Evolutionary conservation across 2,888 invertebrate species (phyloP), one percentile per base, ranked within the genome.

Genomic region (Lycia hirtaria): DNA sequence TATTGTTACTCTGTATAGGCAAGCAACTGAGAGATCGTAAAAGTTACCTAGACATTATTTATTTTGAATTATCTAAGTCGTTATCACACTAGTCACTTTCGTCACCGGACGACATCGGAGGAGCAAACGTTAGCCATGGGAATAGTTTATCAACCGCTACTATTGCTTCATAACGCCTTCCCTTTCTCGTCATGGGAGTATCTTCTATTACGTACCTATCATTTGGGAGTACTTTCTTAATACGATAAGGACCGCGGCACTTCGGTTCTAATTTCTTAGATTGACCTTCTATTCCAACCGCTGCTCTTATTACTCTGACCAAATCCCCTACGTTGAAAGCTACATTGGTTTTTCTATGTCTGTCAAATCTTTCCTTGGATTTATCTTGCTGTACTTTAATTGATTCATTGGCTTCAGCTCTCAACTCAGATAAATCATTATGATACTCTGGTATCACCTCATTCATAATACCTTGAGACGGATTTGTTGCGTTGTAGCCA

Each of bases 131-230:
- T n/a, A n/a, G n/a, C n/a, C n/a, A n/a, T n/a, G n/a, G n/a, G n/a
- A n/a, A n/a, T n/a, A n/a, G n/a, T n/a, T n/a, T n/a, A n/a, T n/a
- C n/a, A n/a, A 22, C 22, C 5, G 72, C 59, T 2, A 71, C 60
- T 0, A 63, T 17, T 12, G 35, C 28, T 43, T 71, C 69, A 26
- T 71, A 72, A 1, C 56, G 26, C 7, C 44, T 56, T 15, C 64
- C 58, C 12, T 60, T 65, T 30, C 26, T 57, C 2, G 68, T 68
- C 0, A 71, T 4, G 0, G 69, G 68, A 3, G 73, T 71, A 38
- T 73, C 71, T 24, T 68, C 69, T 1, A 69, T 37, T 0, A 71
- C 19, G 38, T 61, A 71, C 7, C 71, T 48, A 19, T 70, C 69
- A 41, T 72, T 64, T 0, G 65, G 62, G 3, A 72, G 43, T 0